Percentiles rank a stretch among this genome's conserved stretches.
Conservation (phyloP, 1,140 invertebrate species). For the Andrena cerasifolii region DNA sequence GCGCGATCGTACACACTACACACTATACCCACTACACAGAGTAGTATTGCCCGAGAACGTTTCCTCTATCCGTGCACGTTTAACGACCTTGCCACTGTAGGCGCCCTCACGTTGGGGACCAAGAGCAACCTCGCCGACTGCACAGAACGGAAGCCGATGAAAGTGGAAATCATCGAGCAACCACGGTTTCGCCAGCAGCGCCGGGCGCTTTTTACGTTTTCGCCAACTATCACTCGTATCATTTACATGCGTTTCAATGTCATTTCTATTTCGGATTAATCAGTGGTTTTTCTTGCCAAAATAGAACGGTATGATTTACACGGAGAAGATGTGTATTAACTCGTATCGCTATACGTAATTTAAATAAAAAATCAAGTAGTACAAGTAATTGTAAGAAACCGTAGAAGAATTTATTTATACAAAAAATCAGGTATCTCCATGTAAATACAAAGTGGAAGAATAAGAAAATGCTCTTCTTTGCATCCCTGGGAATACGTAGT, state of each 20-base stretch:
- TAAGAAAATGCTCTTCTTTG: slow-evolving; percentile 34
- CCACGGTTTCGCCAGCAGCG: background rate
- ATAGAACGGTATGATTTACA: no score
- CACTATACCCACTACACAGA: slow-evolving; percentile 59
- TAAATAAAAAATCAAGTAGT: background rate
- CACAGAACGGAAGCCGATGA: slow-evolving; percentile 55
- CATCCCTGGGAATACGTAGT: no score
- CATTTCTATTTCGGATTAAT: no score
- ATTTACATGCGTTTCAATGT: no score
- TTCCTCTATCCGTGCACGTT: slow-evolving; percentile 42
- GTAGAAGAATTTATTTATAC: slow-evolving; percentile 45
- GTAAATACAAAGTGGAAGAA: slow-evolving; percentile 31
- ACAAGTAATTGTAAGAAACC: slow-evolving; percentile 30
- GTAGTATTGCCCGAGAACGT: slow-evolving; percentile 47
- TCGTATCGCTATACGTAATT: no score
- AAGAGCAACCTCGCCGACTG: background rate
- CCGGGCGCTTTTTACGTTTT: background rate
- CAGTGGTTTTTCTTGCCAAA: no score
- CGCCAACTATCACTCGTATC: no score
- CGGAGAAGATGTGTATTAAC: no score
- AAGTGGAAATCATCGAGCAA: slow-evolving; percentile 47
- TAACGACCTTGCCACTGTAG: slow-evolving; percentile 58
- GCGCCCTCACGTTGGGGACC: slow-evolving; percentile 32
- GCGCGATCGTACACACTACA: no score
- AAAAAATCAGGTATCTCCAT: slow-evolving; percentile 46